These are phyloP conservation scores for Lepidocolaptes lacrymiger DNA, from an alignment of 2,797 vertebrate species.

Conservation along the genomic window DNA sequence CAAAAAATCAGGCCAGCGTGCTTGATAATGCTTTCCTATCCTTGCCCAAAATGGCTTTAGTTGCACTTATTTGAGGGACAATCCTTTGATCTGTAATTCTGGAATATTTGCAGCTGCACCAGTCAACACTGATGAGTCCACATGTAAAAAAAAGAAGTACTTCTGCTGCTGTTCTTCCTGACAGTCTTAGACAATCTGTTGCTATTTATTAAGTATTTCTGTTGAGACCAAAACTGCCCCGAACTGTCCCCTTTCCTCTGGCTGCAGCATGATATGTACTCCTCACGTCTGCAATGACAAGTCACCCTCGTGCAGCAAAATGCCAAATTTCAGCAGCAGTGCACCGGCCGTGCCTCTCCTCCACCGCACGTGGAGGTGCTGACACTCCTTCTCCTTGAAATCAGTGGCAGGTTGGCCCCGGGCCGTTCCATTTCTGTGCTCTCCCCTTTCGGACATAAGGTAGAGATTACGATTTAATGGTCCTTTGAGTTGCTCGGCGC, in stretches of 20 bases:
- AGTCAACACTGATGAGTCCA: neutral
- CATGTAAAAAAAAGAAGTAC: slow-evolving; percentile 7
- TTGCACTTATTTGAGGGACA: slow-evolving; percentile 55
- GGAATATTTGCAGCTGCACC: slow-evolving; percentile 31
- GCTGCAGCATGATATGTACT: neutral
- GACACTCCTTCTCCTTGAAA: neutral
- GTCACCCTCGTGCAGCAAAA: neutral
- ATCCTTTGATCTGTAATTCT: slow-evolving; percentile 25
- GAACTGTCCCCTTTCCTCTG: neutral
- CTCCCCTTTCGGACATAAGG: slow-evolving; percentile 71
- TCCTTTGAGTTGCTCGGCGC: slow-evolving; percentile 62
- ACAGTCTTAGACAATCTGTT: slow-evolving; percentile 48
- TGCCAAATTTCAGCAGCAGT: neutral
- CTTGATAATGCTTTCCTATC: slow-evolving; percentile 33
- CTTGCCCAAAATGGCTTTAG: slow-evolving; percentile 47
- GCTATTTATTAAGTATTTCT: slow-evolving; percentile 53
- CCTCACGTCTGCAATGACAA: neutral
- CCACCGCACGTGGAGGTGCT: neutral
- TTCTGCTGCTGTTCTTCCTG: neutral
- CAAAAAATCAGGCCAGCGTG: slow-evolving; percentile 11
- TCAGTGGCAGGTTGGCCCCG: neutral
- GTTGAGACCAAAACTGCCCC: slow-evolving; percentile 28
- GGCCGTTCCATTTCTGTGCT: neutral
- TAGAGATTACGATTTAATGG: slow-evolving; percentile 76
- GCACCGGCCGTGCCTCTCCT: accelerated